Evolutionary conservation across 2,797 vertebrate genomes (phyloP).

Genomic region (Myiotriccus ornatus): DNA sequence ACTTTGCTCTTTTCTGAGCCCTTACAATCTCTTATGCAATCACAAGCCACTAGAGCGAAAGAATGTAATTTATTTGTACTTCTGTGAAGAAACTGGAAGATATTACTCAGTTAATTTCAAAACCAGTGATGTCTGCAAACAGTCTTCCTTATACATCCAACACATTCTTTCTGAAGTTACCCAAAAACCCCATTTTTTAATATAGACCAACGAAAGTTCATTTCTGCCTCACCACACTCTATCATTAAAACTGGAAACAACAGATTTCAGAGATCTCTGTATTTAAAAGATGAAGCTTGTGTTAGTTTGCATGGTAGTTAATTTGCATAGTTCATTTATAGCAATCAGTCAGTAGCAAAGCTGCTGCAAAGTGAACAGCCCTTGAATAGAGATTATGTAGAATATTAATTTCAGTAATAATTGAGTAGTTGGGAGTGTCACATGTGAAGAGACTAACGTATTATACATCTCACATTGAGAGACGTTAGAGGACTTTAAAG

Average conservation of each 20-base stretch:
- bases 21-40: neutral
- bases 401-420: slow-evolving; percentile 9
- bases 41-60: neutral
- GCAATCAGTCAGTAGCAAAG: neutral
- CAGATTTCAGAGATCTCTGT: neutral
- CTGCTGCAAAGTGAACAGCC: neutral
- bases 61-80: neutral
- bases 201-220: neutral
- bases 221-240: neutral
- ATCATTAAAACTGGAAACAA: neutral
- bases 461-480: neutral
- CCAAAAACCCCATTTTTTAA: neutral
- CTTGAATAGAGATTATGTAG: neutral
- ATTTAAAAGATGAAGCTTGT: neutral
- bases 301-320: neutral
- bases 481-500: neutral
- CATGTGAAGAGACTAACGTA: neutral
- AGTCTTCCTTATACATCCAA: neutral
- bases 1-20: neutral
- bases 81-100: neutral
- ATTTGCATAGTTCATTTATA: neutral
- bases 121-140: neutral
- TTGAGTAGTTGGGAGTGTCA: neutral
- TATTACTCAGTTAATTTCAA: neutral
- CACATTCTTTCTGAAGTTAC: neutral